Base-by-base conservation (phyloP, 1,140 invertebrate genomes). In the Trachymyrmex cornetzi region DNA sequence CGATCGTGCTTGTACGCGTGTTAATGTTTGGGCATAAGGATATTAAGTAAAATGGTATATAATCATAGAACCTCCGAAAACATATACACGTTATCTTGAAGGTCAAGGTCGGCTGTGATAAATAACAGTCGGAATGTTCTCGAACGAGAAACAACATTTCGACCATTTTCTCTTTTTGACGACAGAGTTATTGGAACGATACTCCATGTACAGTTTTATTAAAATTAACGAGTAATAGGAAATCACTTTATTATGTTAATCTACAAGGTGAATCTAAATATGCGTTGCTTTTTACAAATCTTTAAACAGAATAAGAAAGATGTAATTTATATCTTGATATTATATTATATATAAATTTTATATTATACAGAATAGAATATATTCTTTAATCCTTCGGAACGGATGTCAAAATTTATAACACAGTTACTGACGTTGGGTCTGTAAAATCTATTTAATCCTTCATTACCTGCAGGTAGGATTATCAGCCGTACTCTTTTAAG, bases 291-390 rank as follows among this genome's bases (percentile, higher is more conserved):
- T 69, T 38, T 69, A 69, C 3, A 30, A 44, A 44, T 22, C 16
- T 44, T 69, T 30, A 44, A 67, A 67, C 3, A 22, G 7, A 12
- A 44, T 44, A 48, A 71, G 5, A 6, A n/a, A 34, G 16, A 66
- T n/a, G 11, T 48, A 71, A 71, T 74, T 55, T 55, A 34, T 72
- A 30, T 27, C 4, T 69, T 69, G n/a, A 30, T 50, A n/a, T 66
- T 34, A 66, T 12, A 34, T 66, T n/a, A 34, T 7, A 34, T 7
- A 34, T 64, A 64, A n/a, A 53, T 50, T 6, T 22, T n/a, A 30
- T 30, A 64, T 30, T 30, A 16, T 19, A 9, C 7, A 66, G 19
- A 34, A 61, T 27, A 27, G 24, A 61, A 16, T 61, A 34, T 30
- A 30, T 38, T 67, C 9, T 44, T 67, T 67, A 55, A 74, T 38